These are phyloP conservation scores for Syrrhaptes paradoxus DNA, from an alignment of 2,113 vertebrate genomes.

Conservation along the genomic window DNA sequence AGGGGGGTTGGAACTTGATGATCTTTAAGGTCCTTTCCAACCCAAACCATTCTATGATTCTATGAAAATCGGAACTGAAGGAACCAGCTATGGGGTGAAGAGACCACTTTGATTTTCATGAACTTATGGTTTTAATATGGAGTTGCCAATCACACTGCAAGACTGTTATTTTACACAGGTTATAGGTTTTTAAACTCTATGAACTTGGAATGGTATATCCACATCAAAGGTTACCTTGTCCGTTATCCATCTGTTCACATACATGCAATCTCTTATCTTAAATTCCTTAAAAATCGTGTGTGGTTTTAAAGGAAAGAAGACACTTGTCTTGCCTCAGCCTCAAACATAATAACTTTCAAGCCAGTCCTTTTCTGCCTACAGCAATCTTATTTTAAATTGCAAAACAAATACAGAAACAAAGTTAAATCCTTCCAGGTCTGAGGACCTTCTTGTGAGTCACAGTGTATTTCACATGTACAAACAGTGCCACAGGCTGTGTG, in stretches of 20 bases:
- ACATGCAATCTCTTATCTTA: background rate
- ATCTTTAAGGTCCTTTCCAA: too few relatives aligned
- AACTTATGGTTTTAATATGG: background rate
- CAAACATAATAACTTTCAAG: background rate
- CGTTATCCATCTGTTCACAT: background rate
- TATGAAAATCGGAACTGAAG: background rate
- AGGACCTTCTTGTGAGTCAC: background rate
- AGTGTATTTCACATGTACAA: background rate
- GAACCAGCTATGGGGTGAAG: background rate
- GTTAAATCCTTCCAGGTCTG: background rate
- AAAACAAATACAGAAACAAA: constrained; percentile 21
- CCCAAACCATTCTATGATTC: too few relatives aligned
- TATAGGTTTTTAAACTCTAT: background rate
- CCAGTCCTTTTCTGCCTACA: background rate
- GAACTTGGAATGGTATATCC: background rate
- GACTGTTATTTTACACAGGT: background rate
- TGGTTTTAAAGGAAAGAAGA: background rate
- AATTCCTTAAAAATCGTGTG: background rate
- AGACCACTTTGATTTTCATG: background rate
- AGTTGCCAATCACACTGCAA: background rate
- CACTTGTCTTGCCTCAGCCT: background rate
- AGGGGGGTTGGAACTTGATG: too few relatives aligned
- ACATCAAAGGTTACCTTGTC: background rate
- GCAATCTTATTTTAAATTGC: background rate
- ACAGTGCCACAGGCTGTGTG: background rate